Evolutionary conservation across 2,797 vertebrate species (phyloP).

Genomic region (Sitta carolinensis): DNA sequence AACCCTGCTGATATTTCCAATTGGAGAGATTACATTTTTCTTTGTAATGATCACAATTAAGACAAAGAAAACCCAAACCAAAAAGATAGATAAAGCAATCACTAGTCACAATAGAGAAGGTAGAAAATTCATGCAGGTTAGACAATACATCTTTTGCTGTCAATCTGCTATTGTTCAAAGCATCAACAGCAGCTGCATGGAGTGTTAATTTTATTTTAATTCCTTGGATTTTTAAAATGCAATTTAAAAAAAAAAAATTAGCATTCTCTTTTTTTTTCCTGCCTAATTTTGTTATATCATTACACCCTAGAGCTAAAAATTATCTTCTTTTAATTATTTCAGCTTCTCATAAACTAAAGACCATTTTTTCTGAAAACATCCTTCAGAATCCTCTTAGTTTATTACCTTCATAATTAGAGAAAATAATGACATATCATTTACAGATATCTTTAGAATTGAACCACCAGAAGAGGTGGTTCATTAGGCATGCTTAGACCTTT

Average conservation of each 20-base stretch:
- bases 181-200: neutral
- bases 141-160: neutral
- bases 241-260: neutral
- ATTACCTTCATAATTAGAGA: neutral
- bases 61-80: neutral
- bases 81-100: neutral
- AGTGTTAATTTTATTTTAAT: neutral
- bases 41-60: neutral
- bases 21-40: neutral
- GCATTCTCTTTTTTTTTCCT: fast-evolving
- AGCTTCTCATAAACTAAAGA: neutral
- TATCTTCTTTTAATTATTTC: slow-evolving; percentile 3
- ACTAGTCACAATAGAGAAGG: neutral
- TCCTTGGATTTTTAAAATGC: neutral
- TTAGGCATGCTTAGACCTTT: neutral
- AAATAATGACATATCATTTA: neutral
- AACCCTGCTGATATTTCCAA: neutral
- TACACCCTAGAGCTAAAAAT: neutral
- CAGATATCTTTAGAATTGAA: neutral
- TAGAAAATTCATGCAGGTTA: neutral
- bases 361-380: neutral
- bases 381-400: neutral
- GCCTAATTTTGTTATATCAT: neutral
- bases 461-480: neutral
- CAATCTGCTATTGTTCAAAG: neutral